Evolutionary conservation across 2,797 vertebrate species (phyloP), one percentile per base, ranked within the genome.

Genomic region (Macropus fuliginosus): DNA sequence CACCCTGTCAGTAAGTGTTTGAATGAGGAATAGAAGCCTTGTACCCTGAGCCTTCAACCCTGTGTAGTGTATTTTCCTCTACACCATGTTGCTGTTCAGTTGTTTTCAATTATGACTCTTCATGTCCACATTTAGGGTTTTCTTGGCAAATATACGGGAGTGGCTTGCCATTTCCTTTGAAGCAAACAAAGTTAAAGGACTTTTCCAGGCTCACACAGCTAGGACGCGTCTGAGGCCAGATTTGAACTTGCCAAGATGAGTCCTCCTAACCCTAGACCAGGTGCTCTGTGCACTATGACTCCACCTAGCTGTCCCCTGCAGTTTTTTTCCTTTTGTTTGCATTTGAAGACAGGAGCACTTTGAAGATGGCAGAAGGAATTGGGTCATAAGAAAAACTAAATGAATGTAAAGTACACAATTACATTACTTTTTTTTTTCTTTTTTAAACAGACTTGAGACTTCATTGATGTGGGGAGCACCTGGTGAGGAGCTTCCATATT

Each of bases 361-460:
- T 16, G n/a, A 6, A 59, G 92, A 91, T 40, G 16, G 18, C 2
- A 59, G 92, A 91, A 0, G 34, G 62, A 94, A 92, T 46, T 94
- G 91, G 94, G 94, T 89, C 93, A 59, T 89, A 94, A 96, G 29
- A 93, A 89, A 93, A 94, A 92, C 10, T 56, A n/a, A 34, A 66
- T 57, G 10, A 50, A 95, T 87, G 91, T 50, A 93, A 29, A 59
- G 62, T 96, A 96, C 95, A 96, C 74, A 96, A 54, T 94, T 81
- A 87, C 9, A 90, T 92, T 56, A 14, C 52, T 95, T 50, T 31
- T 66, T 94, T 94, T 94, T 91, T 94, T 94, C 34, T 74, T 40
- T 74, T 40, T 16, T 40, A 18, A 74, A 81, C 0, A 66, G 4
- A 5, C 1, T 34, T n/a, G 34, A n/a, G 14, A n/a, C 34, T 66